Percentiles rank a stretch among this genome's conserved stretches.
Evolutionary conservation across 1,140 invertebrate genomes (phyloP).

Genomic region (Capitella teleta): DNA sequence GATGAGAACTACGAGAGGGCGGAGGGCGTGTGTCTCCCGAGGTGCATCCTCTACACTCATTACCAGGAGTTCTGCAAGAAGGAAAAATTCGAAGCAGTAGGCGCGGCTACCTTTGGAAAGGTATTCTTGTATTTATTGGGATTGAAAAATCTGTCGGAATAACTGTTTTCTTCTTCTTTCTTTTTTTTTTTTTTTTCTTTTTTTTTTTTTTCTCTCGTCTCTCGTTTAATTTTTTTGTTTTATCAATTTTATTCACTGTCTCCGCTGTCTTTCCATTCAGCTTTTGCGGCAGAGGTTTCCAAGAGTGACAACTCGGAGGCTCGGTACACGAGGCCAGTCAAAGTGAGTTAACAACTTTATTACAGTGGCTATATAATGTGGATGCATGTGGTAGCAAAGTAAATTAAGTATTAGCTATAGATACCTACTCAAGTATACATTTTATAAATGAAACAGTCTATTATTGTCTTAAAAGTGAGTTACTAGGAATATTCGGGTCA

Average conservation of each 20-base stretch:
- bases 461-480: neutral
- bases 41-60: constrained; percentile 1
- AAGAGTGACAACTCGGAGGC: neutral
- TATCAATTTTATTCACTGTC: neutral
- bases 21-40: neutral
- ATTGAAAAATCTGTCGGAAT: neutral
- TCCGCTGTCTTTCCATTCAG: too few species aligned
- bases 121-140: neutral
- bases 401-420: neutral
- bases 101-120: constrained; percentile 5
- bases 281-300: neutral
- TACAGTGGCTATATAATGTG: neutral
- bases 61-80: neutral
- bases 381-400: neutral
- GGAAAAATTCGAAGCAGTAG: neutral
- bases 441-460: neutral
- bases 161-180: neutral
- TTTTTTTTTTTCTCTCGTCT: neutral
- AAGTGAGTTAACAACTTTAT: neutral
- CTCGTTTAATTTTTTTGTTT: neutral
- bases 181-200: neutral
- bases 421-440: neutral
- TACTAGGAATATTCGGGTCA: neutral
- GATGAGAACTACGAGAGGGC: constrained; percentile 4
- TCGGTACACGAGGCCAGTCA: neutral